These are phyloP conservation scores for Drosophila helvetica DNA, from an alignment of 2,888 invertebrate species.

Conservation along the genomic window DNA sequence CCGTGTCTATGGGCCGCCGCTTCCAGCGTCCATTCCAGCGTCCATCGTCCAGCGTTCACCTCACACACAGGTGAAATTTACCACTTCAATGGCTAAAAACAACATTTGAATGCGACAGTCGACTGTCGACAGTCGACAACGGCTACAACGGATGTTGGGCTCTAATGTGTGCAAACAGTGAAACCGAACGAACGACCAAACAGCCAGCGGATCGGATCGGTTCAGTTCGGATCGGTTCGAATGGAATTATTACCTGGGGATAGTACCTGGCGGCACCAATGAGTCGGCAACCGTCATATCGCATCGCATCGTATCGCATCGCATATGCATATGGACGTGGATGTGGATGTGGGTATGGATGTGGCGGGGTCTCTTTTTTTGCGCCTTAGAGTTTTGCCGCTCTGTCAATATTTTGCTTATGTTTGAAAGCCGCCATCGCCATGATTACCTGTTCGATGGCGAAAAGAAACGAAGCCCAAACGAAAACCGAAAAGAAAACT, in stretches of 20 bases:
- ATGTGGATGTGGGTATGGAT: slow-evolving; percentile 23
- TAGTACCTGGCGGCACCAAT: slow-evolving; percentile 41
- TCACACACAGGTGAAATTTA: slow-evolving; percentile 78
- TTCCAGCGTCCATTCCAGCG: slow-evolving; percentile 14
- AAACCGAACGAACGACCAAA: slow-evolving; percentile 24
- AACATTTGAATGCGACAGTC: slow-evolving; percentile 78
- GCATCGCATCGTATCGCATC: slow-evolving; percentile 59
- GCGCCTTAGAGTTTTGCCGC: slow-evolving; percentile 69
- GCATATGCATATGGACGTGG: slow-evolving; percentile 53
- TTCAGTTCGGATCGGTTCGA: slow-evolving; percentile 19
- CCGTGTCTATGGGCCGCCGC: slow-evolving; percentile 63
- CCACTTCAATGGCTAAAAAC: slow-evolving; percentile 77
- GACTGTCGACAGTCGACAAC: slow-evolving; percentile 75
- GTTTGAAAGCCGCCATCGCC: slow-evolving; percentile 49
- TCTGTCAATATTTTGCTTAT: slow-evolving; percentile 78
- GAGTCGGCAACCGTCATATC: slow-evolving; percentile 76
- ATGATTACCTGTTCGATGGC: slow-evolving; percentile 48
- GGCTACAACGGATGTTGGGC: slow-evolving; percentile 67
- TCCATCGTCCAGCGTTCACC: slow-evolving; percentile 29
- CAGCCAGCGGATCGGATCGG: slow-evolving; percentile 16
- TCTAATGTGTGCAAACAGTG: slow-evolving; percentile 68
- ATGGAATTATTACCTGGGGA: slow-evolving; percentile 34
- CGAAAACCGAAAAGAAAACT: slow-evolving; percentile 10
- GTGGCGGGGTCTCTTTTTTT: slow-evolving; percentile 63
- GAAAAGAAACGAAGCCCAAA: slow-evolving; percentile 41